phyloP scores from a whole-genome alignment of 2,113 vertebrate species.

The Crypturellus undulatus region DNA sequence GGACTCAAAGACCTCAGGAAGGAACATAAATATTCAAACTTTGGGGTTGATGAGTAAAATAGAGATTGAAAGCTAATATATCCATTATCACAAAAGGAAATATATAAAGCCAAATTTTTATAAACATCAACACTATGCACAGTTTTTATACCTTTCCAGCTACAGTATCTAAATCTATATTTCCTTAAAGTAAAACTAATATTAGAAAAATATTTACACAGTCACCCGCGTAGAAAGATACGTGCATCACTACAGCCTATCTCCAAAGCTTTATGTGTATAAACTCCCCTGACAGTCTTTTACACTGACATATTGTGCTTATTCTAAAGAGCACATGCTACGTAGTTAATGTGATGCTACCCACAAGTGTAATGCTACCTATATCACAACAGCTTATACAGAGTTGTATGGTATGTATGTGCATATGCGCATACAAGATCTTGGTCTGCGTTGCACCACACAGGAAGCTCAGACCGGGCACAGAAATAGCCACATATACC shows the following conservation, averaged over 20 bases:
- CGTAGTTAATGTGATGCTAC: background rate
- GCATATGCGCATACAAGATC: background rate
- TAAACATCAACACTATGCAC: background rate
- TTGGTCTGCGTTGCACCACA: background rate
- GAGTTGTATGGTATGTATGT: background rate
- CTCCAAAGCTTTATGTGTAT: accelerated
- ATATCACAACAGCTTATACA: background rate
- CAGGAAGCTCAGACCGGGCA: background rate
- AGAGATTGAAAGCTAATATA: background rate
- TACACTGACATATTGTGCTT: background rate
- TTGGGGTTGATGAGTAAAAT: background rate
- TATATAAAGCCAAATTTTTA: background rate
- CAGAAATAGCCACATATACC: background rate
- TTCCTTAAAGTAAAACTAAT: background rate
- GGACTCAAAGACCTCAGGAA: background rate
- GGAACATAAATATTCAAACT: background rate
- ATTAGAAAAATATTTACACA: background rate
- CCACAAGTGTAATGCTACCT: background rate
- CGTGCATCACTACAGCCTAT: background rate
- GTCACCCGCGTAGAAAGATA: background rate
- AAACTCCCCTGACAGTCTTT: background rate
- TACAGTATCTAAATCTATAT: background rate
- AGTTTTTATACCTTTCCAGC: background rate
- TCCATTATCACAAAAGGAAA: background rate
- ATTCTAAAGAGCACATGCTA: background rate